Evolutionary conservation across 2,797 vertebrate species (phyloP).

Genomic region (Alectoris magna): DNA sequence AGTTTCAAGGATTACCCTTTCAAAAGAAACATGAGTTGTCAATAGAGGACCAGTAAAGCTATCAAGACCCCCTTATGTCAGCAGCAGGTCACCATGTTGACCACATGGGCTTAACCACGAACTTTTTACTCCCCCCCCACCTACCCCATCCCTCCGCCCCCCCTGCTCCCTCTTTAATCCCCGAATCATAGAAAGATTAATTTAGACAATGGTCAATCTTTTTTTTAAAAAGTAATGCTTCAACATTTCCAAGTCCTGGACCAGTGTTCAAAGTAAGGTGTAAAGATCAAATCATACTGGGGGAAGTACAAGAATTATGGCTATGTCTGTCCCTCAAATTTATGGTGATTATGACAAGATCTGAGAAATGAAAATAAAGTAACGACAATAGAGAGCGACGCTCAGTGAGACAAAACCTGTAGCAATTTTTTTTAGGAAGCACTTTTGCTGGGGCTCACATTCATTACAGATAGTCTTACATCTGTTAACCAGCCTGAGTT

Average conservation of each 20-base stretch:
- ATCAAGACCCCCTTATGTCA: background rate
- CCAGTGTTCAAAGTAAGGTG: rapidly evolving
- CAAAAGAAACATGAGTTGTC: rapidly evolving
- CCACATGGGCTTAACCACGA: background rate
- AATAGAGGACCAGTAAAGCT: background rate
- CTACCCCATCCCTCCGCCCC: rapidly evolving
- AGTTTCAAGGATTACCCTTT: background rate
- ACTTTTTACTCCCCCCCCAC: background rate
- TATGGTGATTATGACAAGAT: background rate
- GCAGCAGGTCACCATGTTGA: rapidly evolving
- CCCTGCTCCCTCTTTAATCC: background rate
- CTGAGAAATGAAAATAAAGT: background rate
- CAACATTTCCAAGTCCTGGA: background rate
- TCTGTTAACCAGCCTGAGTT: background rate
- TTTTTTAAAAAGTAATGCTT: background rate
- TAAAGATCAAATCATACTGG: background rate
- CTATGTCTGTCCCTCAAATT: background rate
- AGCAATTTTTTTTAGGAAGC: background rate
- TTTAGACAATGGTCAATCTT: background rate
- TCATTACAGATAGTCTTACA: background rate
- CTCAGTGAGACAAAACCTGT: background rate
- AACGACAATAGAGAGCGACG: background rate
- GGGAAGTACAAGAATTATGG: background rate
- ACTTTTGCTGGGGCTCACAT: rapidly evolving
- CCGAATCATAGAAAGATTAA: background rate